Evolutionary conservation across 2,113 vertebrate species (phyloP).

Genomic region (Morone saxatilis): DNA sequence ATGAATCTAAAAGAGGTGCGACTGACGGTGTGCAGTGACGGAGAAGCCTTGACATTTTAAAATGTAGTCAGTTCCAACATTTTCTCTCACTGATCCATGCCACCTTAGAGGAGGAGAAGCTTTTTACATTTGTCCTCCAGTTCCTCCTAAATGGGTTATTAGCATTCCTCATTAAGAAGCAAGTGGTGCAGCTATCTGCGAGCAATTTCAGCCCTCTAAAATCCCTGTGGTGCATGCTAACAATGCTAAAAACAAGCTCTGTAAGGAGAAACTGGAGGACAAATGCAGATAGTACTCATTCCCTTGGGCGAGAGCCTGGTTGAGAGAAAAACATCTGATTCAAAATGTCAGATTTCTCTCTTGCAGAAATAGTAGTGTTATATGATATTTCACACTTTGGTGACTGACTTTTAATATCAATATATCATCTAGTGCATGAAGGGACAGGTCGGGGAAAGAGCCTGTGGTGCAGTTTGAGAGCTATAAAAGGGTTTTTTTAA

Average conservation of each 20-base stretch:
- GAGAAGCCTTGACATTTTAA: background rate
- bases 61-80: background rate
- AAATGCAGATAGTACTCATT: background rate
- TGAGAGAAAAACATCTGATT: background rate
- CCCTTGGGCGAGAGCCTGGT: background rate
- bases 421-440: background rate
- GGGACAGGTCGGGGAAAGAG: background rate
- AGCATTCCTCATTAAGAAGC: slow-evolving; percentile 19
- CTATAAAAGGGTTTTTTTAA: background rate
- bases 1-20: background rate
- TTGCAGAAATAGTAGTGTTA: background rate
- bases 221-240: background rate
- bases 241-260: background rate
- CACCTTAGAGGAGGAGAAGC: background rate
- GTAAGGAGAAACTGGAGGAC: background rate
- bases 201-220: background rate
- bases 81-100: background rate
- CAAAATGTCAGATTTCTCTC: background rate
- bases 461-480: background rate
- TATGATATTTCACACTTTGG: background rate
- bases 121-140: slow-evolving; percentile 21
- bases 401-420: background rate
- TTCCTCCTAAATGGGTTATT: slow-evolving; percentile 15
- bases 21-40: background rate
- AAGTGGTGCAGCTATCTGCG: background rate